phyloP scores from a whole-genome alignment of 1,140 invertebrate species.

The Ceratoteleas bidentatus region DNA sequence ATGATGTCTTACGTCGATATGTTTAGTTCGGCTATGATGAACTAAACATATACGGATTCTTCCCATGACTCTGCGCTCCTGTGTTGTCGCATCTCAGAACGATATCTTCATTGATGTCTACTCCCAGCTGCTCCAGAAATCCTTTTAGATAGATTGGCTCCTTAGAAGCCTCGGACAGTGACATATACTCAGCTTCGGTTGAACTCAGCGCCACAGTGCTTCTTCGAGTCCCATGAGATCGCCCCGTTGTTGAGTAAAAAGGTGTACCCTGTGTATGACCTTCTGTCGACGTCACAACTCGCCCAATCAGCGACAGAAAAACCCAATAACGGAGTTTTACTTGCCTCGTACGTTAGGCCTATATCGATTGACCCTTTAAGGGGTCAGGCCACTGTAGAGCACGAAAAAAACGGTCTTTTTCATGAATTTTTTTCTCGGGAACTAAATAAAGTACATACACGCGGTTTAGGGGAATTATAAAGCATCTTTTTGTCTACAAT shows the following conservation, averaged over 20 bases:
- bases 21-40: background rate
- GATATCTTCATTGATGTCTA: background rate
- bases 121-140: background rate
- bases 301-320: background rate
- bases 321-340: background rate
- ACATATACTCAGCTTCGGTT: background rate
- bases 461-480: no score
- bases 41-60: no score
- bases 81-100: background rate
- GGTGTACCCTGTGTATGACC: background rate
- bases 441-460: no score
- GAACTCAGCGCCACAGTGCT: constrained; percentile 1
- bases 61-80: constrained; percentile 4
- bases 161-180: background rate
- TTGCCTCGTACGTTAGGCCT: background rate
- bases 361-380: background rate
- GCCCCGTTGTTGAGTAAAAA: background rate
- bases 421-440: no score
- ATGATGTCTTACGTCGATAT: background rate
- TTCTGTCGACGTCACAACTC: background rate
- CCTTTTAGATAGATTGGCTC: background rate
- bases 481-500: no score
- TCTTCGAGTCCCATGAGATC: background rate
- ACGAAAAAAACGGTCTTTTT: no score
- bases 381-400: no score